Percentiles rank a stretch among this genome's conserved stretches.
These are phyloP conservation scores for Oligia latruncula DNA, from an alignment of 2,888 invertebrate species.

Conservation along the genomic window DNA sequence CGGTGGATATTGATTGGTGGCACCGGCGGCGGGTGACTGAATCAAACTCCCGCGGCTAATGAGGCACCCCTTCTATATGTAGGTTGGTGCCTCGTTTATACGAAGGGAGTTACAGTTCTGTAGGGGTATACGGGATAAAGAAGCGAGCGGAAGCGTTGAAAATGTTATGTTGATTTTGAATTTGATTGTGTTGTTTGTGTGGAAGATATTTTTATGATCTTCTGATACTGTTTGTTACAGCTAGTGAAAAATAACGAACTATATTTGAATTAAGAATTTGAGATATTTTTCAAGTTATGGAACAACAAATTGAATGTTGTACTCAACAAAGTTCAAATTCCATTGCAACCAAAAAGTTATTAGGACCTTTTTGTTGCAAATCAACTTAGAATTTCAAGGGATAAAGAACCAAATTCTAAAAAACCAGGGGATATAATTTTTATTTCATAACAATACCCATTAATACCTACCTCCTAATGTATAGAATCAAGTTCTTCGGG, in stretches of 20 bases:
- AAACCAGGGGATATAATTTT: background rate
- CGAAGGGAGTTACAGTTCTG: constrained; percentile 4
- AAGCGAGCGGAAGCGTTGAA: constrained; percentile 3
- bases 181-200: background rate
- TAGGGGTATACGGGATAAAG: constrained; percentile 13
- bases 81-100: constrained; percentile 22
- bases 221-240: background rate
- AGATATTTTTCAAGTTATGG: no score
- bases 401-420: no score
- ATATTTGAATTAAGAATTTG: no score
- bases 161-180: background rate
- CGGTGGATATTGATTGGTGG: constrained; percentile 63
- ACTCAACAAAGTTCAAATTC: no score
- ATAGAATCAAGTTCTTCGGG: background rate
- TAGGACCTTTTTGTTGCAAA: no score
- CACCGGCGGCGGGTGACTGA: constrained; percentile 59
- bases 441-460: background rate
- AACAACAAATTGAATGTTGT: no score
- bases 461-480: no score
- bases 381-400: no score
- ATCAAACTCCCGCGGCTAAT: constrained; percentile 65
- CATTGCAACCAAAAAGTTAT: no score
- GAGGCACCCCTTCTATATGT: constrained; percentile 51
- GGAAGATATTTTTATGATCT: background rate
- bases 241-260: background rate